Evolutionary conservation across 2,888 invertebrate species (phyloP), one percentile per base, ranked within the genome.

Genomic region (Heliconius cydno): DNA sequence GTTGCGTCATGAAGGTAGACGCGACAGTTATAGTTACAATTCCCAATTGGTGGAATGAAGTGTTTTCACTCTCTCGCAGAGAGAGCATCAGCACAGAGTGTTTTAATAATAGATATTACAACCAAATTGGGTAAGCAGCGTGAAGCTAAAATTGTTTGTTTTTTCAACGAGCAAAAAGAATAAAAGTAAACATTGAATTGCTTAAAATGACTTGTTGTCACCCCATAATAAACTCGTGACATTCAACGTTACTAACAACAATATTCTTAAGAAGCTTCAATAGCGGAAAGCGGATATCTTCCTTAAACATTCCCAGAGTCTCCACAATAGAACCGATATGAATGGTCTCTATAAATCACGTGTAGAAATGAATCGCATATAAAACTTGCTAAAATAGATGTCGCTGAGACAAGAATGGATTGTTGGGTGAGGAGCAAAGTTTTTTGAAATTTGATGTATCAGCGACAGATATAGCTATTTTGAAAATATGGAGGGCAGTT

Each of bases 281-380:
- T 38, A 70, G 13, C 70, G 13, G 7, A 70, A 38, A 41, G 13
- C 70, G n/a, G n/a, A 70, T 15, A 70, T 68, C 12, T 68, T 70
- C 25, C 70, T 25, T 15, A 25, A 68, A 15, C 41, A 41, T 70
- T 70, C 25, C 1, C 38, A 41, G 38, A n/a, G n/a, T 25, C 25
- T 34, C 19, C 70, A 70, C 70, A 70, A 70, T 70, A 7, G 70
- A 25, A 70, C n/a, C 70, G 41, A 15, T 70, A 70, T 70, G 38
- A 70, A 70, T 70, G 41, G 41, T 68, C 15, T 7, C 7, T 15
- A 70, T 70, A 70, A 70, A 70, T 70, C 41, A 70, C 41, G 25
- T 25, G 41, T 41, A 25, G 70, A 15, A 70, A 70, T 70, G 70
- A 70, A 70, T 70, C 70, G 15, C 13, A 25, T 41, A 68, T 38